Base-by-base conservation (phyloP, 2,113 vertebrate species). In the Psettodes erumei region DNA sequence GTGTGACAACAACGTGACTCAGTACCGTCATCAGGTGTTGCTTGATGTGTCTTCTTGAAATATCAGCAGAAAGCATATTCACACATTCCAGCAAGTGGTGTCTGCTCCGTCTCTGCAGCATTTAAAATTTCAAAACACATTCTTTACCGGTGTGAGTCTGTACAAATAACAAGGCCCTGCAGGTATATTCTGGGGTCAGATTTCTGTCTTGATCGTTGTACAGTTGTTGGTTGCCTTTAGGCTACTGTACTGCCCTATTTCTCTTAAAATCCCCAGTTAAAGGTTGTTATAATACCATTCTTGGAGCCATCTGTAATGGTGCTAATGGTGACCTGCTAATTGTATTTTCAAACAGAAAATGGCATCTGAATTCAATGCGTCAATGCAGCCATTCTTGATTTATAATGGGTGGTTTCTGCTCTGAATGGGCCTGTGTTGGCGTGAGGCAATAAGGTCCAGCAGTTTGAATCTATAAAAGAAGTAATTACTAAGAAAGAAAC, bases 391-490 rank as follows among this genome's bases (percentile, higher is more conserved):
- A 2, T 64, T 77, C 63, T 83, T 87, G 75, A 85, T 79, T 51
- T 71, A 87, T 87, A 82, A 80, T 83, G 21, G 75, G 61, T 61
- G 63, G 75, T 76, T 86, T 87, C 67, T 75, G 76, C 62, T 61
- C 37, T 68, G 77, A 89, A 82, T 81, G 53, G 33, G 62, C 32
- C 58, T 51, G 21, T 77, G 63, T 77, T 40, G n/a, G 79, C 65
- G 75, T 60, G 61, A 72, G 74, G 68, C 73, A 77, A 63, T 60
- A 65, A 77, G 71, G 64, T 72, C 85, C 74, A 65, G 72, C 53
- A 62, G 75, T 78, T 78, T 79, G 74, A 90, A 90, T 90, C 78
- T 78, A 89, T 87, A 89, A 87, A 83, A 86, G 42, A 90, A 84
- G 65, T 89, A 87, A 93, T 92, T 91, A 87, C 70, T 75, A 81